phyloP scores from a whole-genome alignment of 1,140 invertebrate species.

The Bombus breviceps region DNA sequence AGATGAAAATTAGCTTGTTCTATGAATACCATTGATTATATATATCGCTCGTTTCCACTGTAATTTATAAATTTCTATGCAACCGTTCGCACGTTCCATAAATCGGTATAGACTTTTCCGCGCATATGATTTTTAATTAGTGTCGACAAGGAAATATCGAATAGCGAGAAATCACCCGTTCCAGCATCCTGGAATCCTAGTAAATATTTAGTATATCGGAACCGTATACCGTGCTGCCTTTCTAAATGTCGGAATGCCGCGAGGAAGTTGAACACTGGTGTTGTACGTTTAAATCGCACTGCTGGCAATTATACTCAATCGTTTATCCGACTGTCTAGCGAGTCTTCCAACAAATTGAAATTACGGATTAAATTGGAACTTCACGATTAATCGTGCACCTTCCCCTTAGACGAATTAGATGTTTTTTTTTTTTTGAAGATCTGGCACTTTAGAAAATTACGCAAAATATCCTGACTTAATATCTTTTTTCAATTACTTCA shows the following conservation, averaged over 20 bases:
- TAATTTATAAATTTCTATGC: neutral
- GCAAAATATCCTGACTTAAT: no score
- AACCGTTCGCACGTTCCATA: conserved; percentile 8
- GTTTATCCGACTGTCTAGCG: conserved; percentile 55
- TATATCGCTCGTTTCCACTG: neutral
- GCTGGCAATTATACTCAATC: conserved; percentile 28
- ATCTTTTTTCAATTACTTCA: neutral
- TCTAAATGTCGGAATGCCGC: conserved; percentile 49
- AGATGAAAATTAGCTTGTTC: neutral
- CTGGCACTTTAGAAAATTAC: neutral
- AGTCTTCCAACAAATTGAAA: conserved; percentile 56
- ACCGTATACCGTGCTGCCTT: conserved; percentile 26
- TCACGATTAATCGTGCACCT: neutral
- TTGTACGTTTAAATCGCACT: conserved; percentile 46
- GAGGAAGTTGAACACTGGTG: conserved; percentile 44
- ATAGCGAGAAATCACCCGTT: conserved; percentile 23
- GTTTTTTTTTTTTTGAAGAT: neutral
- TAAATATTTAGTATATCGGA: conserved; percentile 38
- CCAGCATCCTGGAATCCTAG: conserved; percentile 52
- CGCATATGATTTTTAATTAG: conserved; percentile 1
- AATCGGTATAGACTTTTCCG: neutral
- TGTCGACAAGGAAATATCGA: neutral
- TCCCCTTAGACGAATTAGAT: neutral
- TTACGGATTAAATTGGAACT: conserved; percentile 4
- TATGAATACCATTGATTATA: neutral